phyloP scores from a whole-genome alignment of 1,140 invertebrate genomes.

The Sminthurides bifidus region DNA sequence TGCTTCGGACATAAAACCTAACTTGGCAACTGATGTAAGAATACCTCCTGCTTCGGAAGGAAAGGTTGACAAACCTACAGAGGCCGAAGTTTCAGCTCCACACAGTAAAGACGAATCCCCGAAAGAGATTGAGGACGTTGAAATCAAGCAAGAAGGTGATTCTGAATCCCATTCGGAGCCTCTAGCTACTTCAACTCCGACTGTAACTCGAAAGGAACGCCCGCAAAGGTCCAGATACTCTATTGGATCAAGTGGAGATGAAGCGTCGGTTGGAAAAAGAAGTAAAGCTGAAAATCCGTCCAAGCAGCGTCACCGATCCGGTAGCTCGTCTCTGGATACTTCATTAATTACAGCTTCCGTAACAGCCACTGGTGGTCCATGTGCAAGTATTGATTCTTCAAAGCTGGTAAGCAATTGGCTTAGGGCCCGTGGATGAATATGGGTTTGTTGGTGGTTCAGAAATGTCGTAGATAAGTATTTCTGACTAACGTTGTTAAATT shows the following conservation, averaged over 20 bases:
- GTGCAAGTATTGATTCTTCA: no score
- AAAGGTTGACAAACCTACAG: no score
- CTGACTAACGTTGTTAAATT: neutral
- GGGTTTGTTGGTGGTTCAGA: neutral
- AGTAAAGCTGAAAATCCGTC: slow-evolving; percentile 4
- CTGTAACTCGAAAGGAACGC: neutral
- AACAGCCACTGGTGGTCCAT: no score
- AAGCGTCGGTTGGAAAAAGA: slow-evolving; percentile 6
- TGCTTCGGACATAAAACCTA: no score
- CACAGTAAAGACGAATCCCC: no score
- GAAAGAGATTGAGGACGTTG: no score
- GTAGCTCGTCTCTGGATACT: no score
- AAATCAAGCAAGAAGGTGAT: slow-evolving; percentile 34
- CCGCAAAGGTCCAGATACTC: slow-evolving; percentile 1
- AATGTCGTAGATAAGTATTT: neutral
- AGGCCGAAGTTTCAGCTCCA: no score
- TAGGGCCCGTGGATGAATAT: neutral
- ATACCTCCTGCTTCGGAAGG: no score
- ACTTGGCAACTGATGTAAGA: no score
- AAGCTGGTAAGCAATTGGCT: slow-evolving; percentile 8
- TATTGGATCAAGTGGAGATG: slow-evolving; percentile 13
- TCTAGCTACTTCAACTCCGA: neutral
- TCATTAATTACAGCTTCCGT: no score
- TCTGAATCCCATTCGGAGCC: neutral
- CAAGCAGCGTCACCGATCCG: neutral